Conservation (phyloP, 2,888 invertebrate genomes). For the Andrena hattorfiana region DNA sequence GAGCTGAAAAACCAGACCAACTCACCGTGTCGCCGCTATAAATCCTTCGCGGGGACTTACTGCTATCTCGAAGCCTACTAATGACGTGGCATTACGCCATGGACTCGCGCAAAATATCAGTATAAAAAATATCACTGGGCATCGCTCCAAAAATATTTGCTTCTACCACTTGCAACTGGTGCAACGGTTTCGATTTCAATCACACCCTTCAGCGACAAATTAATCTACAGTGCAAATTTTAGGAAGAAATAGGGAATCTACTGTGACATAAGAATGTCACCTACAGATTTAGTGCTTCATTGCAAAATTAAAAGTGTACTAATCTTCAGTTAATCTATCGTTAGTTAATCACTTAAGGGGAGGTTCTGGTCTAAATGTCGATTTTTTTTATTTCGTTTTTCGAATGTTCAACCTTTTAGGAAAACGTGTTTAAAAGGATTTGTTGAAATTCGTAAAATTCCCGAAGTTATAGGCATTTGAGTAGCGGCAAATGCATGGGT, state of each 20-base stretch:
- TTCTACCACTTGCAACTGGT: background rate
- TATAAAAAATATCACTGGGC: background rate
- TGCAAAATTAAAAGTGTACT: too few relatives aligned
- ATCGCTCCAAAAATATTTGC: background rate
- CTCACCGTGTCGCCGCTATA: slow-evolving; percentile 6
- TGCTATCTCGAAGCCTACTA: background rate
- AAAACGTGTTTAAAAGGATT: too few relatives aligned
- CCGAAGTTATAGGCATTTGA: too few relatives aligned
- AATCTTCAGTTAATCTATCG: too few relatives aligned
- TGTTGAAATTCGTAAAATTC: too few relatives aligned
- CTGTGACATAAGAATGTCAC: background rate
- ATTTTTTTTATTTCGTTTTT: too few relatives aligned
- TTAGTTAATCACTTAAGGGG: too few relatives aligned
- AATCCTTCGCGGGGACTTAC: slow-evolving; percentile 1
- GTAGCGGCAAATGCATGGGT: too few relatives aligned
- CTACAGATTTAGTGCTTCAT: background rate
- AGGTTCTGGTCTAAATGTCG: too few relatives aligned
- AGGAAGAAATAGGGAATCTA: background rate
- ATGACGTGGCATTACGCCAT: background rate
- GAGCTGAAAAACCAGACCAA: slow-evolving; percentile 4
- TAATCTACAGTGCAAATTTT: background rate
- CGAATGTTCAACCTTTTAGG: too few relatives aligned
- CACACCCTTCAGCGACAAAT: background rate
- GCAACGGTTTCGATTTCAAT: background rate
- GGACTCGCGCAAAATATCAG: background rate